A percentile compares a stretch with the other conserved stretches of the same genome.
Conservation (phyloP, 1,140 invertebrate genomes). For the Drosophila mauritiana region DNA sequence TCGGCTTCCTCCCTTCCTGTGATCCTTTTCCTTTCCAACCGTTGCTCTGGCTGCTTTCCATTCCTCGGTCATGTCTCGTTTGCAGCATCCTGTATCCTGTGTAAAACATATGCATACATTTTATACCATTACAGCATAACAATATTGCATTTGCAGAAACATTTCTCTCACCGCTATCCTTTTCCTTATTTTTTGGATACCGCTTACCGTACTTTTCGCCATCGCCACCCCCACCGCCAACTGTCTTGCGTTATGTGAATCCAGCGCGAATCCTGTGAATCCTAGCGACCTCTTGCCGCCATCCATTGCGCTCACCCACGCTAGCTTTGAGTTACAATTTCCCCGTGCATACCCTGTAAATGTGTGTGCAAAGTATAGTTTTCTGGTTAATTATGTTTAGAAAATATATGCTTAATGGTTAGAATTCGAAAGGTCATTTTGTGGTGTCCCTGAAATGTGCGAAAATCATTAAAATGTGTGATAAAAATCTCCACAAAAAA, state of each 20-base stretch:
- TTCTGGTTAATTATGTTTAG: neutral
- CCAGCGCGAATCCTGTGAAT: conserved; percentile 44
- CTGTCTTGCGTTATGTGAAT: conserved; percentile 63
- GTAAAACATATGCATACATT: conserved; percentile 77
- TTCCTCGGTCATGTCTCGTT: conserved; percentile 34
- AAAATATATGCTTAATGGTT: too few relatives aligned
- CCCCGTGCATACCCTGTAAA: conserved; percentile 15
- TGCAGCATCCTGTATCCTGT: conserved; percentile 48
- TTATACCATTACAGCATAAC: conserved; percentile 73
- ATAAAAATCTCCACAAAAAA: too few relatives aligned
- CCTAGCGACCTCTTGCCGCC: conserved; percentile 14
- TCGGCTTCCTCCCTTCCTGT: conserved; percentile 29
- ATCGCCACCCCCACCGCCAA: neutral
- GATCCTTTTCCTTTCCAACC: conserved; percentile 7
- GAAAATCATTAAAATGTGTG: too few relatives aligned
- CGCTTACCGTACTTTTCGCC: neutral
- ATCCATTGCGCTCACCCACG: conserved; percentile 40
- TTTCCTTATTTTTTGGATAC: neutral
- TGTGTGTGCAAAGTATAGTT: neutral
- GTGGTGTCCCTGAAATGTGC: too few relatives aligned
- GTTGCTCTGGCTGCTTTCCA: neutral
- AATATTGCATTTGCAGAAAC: conserved; percentile 75
- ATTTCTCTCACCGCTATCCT: conserved; percentile 39
- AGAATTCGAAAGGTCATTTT: too few relatives aligned
- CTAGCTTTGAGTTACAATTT: conserved; percentile 53